Conservation (phyloP, 2,888 invertebrate species). For the Epistrophe grossulariae region DNA sequence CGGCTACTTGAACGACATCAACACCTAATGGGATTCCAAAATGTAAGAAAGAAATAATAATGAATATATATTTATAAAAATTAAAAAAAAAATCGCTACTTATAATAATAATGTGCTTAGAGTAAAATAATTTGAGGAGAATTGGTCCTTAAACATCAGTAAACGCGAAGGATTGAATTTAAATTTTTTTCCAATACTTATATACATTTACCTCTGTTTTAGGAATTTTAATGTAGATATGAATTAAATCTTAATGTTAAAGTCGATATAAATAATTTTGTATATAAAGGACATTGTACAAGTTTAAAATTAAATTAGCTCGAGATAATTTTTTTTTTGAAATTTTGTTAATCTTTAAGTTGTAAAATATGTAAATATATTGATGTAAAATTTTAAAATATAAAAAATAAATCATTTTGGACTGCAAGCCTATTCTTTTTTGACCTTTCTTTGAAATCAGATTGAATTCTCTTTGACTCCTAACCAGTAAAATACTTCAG, state of each 20-base stretch:
- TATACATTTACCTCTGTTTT: conserved; percentile 7
- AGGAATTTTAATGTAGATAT: neutral
- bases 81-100: neutral
- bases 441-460: too few relatives aligned
- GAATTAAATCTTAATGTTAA: neutral
- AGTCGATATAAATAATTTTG: conserved; percentile 7
- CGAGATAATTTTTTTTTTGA: conserved; percentile 42
- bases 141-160: neutral
- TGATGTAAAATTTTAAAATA: too few relatives aligned
- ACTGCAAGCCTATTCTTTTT: too few relatives aligned
- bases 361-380: neutral
- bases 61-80: neutral
- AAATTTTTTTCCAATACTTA: neutral
- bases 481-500: too few relatives aligned
- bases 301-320: conserved; percentile 31
- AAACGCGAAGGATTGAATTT: neutral
- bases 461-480: too few relatives aligned
- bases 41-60: conserved; percentile 17
- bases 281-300: conserved; percentile 37
- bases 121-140: neutral
- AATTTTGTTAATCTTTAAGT: neutral
- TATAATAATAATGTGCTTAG: conserved; percentile 4
- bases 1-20: conserved; percentile 82
- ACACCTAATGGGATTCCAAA: conserved; percentile 78
- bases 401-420: too few relatives aligned